Evolutionary conservation across 1,140 invertebrate species (phyloP), one percentile per base, ranked within the genome.

Genomic region (Drosophila bipectinata): DNA sequence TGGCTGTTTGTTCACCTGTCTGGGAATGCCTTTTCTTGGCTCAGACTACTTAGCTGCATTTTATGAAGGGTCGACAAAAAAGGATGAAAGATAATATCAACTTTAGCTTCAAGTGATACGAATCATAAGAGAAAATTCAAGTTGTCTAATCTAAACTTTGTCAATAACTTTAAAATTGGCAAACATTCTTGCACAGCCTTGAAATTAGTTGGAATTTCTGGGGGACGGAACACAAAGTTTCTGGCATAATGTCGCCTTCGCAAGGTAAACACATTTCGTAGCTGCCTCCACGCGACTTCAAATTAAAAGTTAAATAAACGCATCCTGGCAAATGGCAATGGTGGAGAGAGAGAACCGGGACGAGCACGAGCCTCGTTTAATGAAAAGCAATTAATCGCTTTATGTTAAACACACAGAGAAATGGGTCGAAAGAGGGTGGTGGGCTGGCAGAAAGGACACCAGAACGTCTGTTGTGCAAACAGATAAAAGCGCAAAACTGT

Each of bases 311-410:
- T 87, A 84, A 84, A 73, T 60, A 85, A 63, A 64, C 69, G 61
- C 59, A 64, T 26, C 47, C 45, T 51, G 51, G 39, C 62, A 64
- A 67, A 64, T 58, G 63, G 37, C 32, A 37, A 3, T 37, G 10
- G 34, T 10, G 14, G 28, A 34, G 15, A 12, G 32, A 9, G 30
- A 14, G 4, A 30, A 1, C 18, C 1, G 18, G 41, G 14, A 21
- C n/a, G 18, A n/a, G 24, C 32, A 49, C 34, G 54, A 71, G 59
- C 53, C 5, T 15, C 55, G 71, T 74, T 82, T 87, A 85, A 85
- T 87, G 83, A 88, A 87, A 87, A 87, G 78, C 84, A 87, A 87
- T 87, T 87, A 87, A 87, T 87, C 82, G 83, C 74, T 87, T 87
- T 87, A 82, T 87, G 74, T 88, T 88, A 61, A 76, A 55, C 79